Evolutionary conservation across 2,888 invertebrate genomes (phyloP), one percentile per base, ranked within the genome.

Genomic region (Pinctada fucata): DNA sequence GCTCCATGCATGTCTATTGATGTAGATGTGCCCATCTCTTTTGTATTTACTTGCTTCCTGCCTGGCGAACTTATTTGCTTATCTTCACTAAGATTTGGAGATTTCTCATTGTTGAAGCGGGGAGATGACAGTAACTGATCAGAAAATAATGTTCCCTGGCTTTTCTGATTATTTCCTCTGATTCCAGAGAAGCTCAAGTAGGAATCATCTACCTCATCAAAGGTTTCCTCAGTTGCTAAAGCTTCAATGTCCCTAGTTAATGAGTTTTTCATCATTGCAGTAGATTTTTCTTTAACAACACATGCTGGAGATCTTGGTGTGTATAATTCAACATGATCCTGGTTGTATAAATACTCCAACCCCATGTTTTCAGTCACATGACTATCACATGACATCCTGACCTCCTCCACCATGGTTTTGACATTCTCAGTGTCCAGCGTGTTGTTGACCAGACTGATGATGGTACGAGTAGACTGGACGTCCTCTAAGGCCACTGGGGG

Each of bases 401-500:
- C 76, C 47, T 79, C 79, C 58, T 79, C 71, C 58, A 79, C 69
- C 48, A 79, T 68, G 16, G 74, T 76, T 66, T 75, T 66, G 13
- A 78, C 75, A 72, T 77, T 75, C 51, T 75, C 80, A 13, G 72
- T 77, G 77, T 81, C 85, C 16, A 90, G 75, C 2, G 86, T 88
- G n/a, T 83, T 83, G 6, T 83, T 86, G 63, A 90, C 89, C 10
- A 90, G 81, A 49, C 86, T 85, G 13, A 90, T 88, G 68, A 90
- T 87, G 51, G 86, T 87, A 5, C 90, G 84, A 4, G 90, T 87
- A 10, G 90, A 88, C 51, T 88, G 82, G 31, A 89, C 78, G 80
- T 90, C 86, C 48, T 90, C 87, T 13, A 90, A 83, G 5, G 88
- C 88, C 45, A 85, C 86, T n/a, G 81, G 72, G 3, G 90, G 88